Percentiles rank a stretch among this genome's conserved stretches.
Evolutionary conservation across 2,113 vertebrate genomes (phyloP).

Genomic region (Heterotilapia buettikoferi): DNA sequence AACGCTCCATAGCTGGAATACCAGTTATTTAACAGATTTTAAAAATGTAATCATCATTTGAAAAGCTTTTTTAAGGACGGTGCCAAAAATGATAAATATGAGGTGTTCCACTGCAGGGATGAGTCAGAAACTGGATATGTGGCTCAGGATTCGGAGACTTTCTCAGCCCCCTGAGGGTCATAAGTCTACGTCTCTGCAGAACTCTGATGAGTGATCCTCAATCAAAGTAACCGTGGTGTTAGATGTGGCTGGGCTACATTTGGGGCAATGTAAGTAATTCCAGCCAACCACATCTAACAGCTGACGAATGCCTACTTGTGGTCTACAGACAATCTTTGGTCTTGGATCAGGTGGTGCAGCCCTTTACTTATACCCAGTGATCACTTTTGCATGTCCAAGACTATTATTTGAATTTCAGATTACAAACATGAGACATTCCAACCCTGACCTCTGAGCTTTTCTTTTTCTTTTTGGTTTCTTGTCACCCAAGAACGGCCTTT

Average conservation of each 20-base stretch:
- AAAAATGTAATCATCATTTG: not conserved
- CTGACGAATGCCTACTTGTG: fast-evolving
- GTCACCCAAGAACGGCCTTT: not conserved
- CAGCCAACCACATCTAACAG: not conserved
- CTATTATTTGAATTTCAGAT: not conserved
- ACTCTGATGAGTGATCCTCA: not conserved
- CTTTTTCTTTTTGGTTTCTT: not conserved
- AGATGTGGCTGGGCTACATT: not conserved
- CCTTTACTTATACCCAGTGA: not conserved
- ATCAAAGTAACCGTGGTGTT: not conserved
- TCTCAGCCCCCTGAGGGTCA: not conserved
- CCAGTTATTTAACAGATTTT: not conserved
- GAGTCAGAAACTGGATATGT: not conserved
- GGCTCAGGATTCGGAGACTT: not conserved
- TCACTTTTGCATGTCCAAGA: not conserved
- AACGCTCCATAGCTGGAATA: fast-evolving
- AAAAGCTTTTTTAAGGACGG: not conserved
- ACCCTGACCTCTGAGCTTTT: not conserved
- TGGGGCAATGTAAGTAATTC: not conserved
- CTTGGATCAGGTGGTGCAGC: not conserved
- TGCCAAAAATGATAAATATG: not conserved
- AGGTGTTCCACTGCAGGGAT: not conserved
- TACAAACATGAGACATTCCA: not conserved
- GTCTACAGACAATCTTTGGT: not conserved
- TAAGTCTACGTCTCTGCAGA: not conserved